Conservation (phyloP, 2,888 invertebrate genomes). For the Nemotelus nigrinus region DNA sequence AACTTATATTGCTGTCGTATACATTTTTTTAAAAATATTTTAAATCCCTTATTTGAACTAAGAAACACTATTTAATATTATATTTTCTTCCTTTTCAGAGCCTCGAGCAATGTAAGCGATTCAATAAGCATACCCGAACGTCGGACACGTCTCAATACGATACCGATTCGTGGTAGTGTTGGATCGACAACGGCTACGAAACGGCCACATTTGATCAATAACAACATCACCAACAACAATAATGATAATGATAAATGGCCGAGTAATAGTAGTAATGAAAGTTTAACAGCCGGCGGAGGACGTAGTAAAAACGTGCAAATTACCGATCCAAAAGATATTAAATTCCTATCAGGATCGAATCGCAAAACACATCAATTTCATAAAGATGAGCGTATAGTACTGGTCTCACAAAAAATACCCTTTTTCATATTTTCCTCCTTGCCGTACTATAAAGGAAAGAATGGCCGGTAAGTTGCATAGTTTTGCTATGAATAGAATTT, state of each 20-base stretch:
- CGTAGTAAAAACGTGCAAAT: slow-evolving; percentile 61
- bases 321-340: slow-evolving; percentile 69
- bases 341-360: slow-evolving; percentile 67
- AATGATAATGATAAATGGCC: slow-evolving; percentile 65
- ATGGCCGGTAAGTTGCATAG: slow-evolving; percentile 67
- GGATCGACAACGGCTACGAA: slow-evolving; percentile 47
- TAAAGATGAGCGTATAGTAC: slow-evolving; percentile 82
- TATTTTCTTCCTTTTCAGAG: slow-evolving; percentile 61
- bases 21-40: too few species aligned
- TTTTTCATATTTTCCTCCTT: slow-evolving; percentile 88
- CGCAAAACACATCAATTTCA: slow-evolving; percentile 73
- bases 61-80: too few species aligned
- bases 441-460: slow-evolving; percentile 80
- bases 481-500: slow-evolving; percentile 28
- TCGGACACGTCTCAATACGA: slow-evolving; percentile 62
- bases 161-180: slow-evolving; percentile 59
- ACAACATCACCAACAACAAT: too few species aligned
- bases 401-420: slow-evolving; percentile 83
- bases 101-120: slow-evolving; percentile 64
- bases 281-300: slow-evolving; percentile 70
- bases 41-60: too few species aligned
- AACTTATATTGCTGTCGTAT: too few species aligned
- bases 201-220: slow-evolving; percentile 55
- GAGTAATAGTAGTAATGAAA: slow-evolving; percentile 83
- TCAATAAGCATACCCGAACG: slow-evolving; percentile 58